Percentiles rank a stretch among this genome's conserved stretches.
phyloP scores from a whole-genome alignment of 1,140 invertebrate species.

The Thaumetopoea pityocampa region DNA sequence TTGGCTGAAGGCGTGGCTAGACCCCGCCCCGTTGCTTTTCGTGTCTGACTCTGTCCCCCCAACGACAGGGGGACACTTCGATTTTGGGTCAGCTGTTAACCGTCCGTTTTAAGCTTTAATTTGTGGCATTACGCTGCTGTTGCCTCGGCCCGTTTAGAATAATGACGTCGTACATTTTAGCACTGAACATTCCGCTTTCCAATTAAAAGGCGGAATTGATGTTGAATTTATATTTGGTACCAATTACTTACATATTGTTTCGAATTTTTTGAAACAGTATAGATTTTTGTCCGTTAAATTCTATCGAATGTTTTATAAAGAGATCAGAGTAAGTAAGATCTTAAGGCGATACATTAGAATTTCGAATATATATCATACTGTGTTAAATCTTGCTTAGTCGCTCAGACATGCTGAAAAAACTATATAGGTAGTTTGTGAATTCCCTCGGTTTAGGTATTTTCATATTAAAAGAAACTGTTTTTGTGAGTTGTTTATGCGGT shows the following conservation, averaged over 20 bases:
- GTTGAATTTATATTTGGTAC: slow-evolving; percentile 12
- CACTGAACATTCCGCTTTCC: slow-evolving; percentile 48
- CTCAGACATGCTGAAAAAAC: too few species aligned
- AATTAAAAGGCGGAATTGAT: slow-evolving; percentile 22
- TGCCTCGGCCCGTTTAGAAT: slow-evolving; percentile 61
- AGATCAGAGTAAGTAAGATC: too few species aligned
- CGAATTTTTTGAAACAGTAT: too few species aligned
- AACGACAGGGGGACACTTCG: slow-evolving; percentile 52
- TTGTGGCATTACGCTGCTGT: slow-evolving; percentile 65
- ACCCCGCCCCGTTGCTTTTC: slow-evolving; percentile 70
- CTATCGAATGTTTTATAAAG: too few species aligned
- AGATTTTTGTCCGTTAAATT: not conserved
- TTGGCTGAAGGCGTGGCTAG: slow-evolving; percentile 53
- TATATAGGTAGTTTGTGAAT: too few species aligned
- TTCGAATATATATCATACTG: too few species aligned
- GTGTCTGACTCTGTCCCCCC: slow-evolving; percentile 41
- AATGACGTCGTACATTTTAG: slow-evolving; percentile 55
- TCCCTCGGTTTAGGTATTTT: too few species aligned
- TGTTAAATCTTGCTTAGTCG: too few species aligned
- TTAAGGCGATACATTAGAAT: too few species aligned
- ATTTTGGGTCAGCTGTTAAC: slow-evolving; percentile 74
- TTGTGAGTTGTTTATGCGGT: too few species aligned
- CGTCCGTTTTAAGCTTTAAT: slow-evolving; percentile 75
- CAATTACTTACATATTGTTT: slow-evolving; percentile 4
- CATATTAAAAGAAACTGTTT: too few species aligned